Percentiles rank a stretch among this genome's conserved stretches.
These are phyloP conservation scores for Brachionus sp. DNA, from an alignment of 1,140 invertebrate species.

Conservation along the genomic window DNA sequence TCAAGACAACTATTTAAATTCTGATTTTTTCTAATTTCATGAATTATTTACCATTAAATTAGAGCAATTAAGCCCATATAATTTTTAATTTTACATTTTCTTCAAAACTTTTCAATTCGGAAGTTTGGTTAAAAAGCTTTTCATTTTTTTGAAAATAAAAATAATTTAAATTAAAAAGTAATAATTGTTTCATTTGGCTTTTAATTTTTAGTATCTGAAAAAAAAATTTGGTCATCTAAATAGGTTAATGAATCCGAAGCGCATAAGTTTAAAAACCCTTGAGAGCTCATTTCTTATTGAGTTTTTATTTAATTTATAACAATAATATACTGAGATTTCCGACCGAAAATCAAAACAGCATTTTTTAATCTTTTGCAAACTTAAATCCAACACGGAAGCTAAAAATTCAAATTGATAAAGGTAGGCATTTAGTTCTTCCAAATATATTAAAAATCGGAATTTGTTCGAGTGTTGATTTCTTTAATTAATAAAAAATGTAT, in stretches of 20 bases:
- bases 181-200: too few relatives aligned
- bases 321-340: background rate
- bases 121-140: too few relatives aligned
- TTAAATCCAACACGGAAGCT: background rate
- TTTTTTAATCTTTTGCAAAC: background rate
- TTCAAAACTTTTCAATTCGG: too few relatives aligned
- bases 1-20: background rate
- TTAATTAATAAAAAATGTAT: background rate
- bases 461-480: background rate
- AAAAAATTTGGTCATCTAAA: too few relatives aligned
- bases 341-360: background rate
- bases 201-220: too few relatives aligned
- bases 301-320: background rate
- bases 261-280: background rate
- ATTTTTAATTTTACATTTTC: too few relatives aligned
- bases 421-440: background rate
- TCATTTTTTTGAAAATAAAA: too few relatives aligned
- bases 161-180: too few relatives aligned
- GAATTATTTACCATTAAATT: too few relatives aligned
- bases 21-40: too few relatives aligned
- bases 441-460: background rate
- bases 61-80: too few relatives aligned
- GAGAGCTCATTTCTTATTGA: background rate
- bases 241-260: too few relatives aligned
- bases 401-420: background rate